Evolutionary conservation across 2,113 vertebrate genomes (phyloP).

Genomic region (Megaptera novaeangliae): DNA sequence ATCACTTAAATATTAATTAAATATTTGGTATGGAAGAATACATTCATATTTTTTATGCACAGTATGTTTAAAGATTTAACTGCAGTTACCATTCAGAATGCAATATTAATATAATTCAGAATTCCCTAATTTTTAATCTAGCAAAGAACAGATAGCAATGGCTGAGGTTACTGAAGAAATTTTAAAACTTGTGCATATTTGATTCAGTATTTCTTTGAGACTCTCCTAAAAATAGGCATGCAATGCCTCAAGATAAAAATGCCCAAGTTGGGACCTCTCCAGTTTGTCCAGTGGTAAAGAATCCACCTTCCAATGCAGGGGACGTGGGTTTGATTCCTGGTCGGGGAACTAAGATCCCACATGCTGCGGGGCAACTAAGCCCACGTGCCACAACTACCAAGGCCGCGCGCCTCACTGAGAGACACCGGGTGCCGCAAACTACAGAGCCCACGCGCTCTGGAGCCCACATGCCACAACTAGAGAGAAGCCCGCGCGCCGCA

Average conservation of each 20-base stretch:
- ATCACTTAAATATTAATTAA: constrained; percentile 35
- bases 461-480: no score
- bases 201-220: not conserved
- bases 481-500: no score
- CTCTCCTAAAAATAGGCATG: not conserved
- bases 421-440: no score
- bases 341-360: no score
- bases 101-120: not conserved
- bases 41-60: not conserved
- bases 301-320: no score
- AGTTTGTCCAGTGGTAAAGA: no score
- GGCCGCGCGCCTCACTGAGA: no score
- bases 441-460: no score
- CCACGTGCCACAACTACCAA: no score
- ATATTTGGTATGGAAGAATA: constrained; percentile 20
- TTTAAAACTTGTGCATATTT: not conserved
- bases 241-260: not conserved
- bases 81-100: not conserved
- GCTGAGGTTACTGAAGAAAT: not conserved
- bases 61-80: not conserved
- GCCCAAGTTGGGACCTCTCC: not conserved
- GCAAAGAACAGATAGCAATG: not conserved
- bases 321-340: no score
- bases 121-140: not conserved
- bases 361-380: no score